Base-by-base conservation (phyloP, 2,797 vertebrate genomes). In the Hylomyscus alleni region DNA sequence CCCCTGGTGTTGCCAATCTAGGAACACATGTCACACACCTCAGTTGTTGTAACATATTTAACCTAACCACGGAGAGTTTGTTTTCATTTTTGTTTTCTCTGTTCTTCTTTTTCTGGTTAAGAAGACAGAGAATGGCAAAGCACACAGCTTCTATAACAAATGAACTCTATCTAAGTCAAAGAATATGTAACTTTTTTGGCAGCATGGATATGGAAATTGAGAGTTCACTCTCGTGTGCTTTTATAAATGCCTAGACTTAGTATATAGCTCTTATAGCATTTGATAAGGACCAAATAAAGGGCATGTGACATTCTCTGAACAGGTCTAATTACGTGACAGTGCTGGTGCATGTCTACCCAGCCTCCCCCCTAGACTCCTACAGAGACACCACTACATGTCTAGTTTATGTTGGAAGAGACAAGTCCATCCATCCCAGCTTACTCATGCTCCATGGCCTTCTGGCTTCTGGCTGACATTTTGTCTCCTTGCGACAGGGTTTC, bases 21-120 rank as follows among this genome's bases (percentile, higher is more conserved):
- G 52, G 80, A 89, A 50, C 13, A 54, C 58, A 47, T 8, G 90
- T 19, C 14, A 67, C 82, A 56, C 24, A 73, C 24, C 11, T 75
- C n/a, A 75, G 90, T 60, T 34, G 17, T 89, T 67, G 62, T 19
- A 37, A 17, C 2, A 4, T 56, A 76, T 52, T 96, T 83, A 62
- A 89, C 24, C 54, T 83, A 95, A 56, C 4, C 54, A 94, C 86
- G 1, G 47, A 58, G 47, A 90, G n/a, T 62, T 89, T 50, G 10
- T 50, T 65, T 85, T 60, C 19, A 15, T 20, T 34, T 34, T 20
- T 6, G 8, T 15, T 62, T 58, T 83, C 65, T 22, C 20, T 40
- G 58, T 37, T 31, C 31, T 37, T 31, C 31, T 26, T 52, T 50
- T 83, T 90, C 22, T 76, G 37, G 78, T 67, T 82, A 29, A 62